Evolutionary conservation across 2,888 invertebrate species (phyloP).

Genomic region (Spodoptera littoralis): DNA sequence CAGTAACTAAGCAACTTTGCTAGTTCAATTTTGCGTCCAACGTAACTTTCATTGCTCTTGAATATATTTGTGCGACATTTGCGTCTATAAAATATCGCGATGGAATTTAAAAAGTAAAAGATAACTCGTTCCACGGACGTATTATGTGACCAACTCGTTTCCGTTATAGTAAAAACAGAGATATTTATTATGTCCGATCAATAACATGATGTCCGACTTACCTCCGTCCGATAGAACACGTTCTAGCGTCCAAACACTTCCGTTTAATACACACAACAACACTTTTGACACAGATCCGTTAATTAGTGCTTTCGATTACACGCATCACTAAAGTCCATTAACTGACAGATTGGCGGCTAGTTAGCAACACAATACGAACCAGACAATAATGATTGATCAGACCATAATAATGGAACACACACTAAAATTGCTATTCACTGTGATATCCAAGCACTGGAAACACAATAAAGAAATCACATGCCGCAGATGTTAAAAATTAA

Average conservation of each 20-base stretch:
- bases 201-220: constrained; percentile 53
- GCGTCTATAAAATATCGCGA: too few relatives aligned
- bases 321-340: constrained; percentile 55
- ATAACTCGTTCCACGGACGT: constrained; percentile 25
- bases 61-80: not conserved
- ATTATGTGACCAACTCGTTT: constrained; percentile 36
- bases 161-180: constrained; percentile 21
- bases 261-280: constrained; percentile 64
- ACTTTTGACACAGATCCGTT: constrained; percentile 59
- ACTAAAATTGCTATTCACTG: constrained; percentile 35
- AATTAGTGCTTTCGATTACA: constrained; percentile 61
- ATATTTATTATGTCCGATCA: constrained; percentile 42
- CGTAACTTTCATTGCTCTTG: constrained; percentile 5
- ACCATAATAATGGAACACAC: constrained; percentile 52
- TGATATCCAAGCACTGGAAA: constrained; percentile 35
- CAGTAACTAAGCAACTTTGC: not conserved
- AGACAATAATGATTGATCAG: constrained; percentile 60
- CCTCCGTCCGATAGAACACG: constrained; percentile 58
- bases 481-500: constrained; percentile 18
- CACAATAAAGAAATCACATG: constrained; percentile 39
- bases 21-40: not conserved
- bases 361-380: constrained; percentile 55
- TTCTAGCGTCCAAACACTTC: constrained; percentile 61
- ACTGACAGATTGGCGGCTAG: constrained; percentile 61
- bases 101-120: constrained; percentile 20